Percentiles rank a stretch among this genome's conserved stretches.
Conservation (phyloP, 2,888 invertebrate species). For the Leucophora obtusa region DNA sequence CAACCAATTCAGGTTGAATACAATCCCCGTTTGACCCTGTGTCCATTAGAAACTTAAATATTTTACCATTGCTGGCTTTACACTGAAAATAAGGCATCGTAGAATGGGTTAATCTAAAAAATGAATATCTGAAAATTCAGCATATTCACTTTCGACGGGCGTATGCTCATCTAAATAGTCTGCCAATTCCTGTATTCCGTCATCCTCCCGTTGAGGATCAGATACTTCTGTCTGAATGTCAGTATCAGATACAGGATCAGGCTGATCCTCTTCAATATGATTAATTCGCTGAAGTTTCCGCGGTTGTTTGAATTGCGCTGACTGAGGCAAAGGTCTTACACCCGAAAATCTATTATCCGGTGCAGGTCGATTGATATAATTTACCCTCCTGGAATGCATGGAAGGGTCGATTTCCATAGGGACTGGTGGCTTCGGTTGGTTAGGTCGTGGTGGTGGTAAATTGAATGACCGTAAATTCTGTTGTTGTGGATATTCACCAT, state of each 20-base stretch:
- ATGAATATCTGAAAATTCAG: constrained; percentile 35
- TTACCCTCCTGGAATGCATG: neutral
- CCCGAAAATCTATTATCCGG: too few species aligned
- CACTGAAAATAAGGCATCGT: constrained; percentile 29
- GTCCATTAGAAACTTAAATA: constrained; percentile 32
- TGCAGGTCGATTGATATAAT: neutral
- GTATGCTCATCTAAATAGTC: too few species aligned
- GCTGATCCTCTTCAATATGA: too few species aligned
- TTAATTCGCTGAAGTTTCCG: too few species aligned
- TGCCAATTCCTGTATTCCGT: too few species aligned
- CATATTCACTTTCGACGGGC: neutral
- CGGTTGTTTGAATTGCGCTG: too few species aligned
- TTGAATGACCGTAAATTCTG: too few species aligned
- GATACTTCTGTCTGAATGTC: too few species aligned
- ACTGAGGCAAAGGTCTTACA: too few species aligned
- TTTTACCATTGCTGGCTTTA: constrained; percentile 11
- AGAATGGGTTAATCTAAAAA: constrained; percentile 36
- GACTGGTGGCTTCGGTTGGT: neutral
- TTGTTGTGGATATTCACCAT: too few species aligned
- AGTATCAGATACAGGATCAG: too few species aligned
- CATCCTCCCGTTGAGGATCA: too few species aligned
- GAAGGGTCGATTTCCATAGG: constrained; percentile 5
- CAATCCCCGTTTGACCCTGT: constrained; percentile 34
- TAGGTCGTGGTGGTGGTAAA: neutral
- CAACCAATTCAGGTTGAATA: constrained; percentile 16